These are phyloP conservation scores for Xestoiulus laeticollis DNA, from an alignment of 2,888 invertebrate genomes.

Conservation along the genomic window DNA sequence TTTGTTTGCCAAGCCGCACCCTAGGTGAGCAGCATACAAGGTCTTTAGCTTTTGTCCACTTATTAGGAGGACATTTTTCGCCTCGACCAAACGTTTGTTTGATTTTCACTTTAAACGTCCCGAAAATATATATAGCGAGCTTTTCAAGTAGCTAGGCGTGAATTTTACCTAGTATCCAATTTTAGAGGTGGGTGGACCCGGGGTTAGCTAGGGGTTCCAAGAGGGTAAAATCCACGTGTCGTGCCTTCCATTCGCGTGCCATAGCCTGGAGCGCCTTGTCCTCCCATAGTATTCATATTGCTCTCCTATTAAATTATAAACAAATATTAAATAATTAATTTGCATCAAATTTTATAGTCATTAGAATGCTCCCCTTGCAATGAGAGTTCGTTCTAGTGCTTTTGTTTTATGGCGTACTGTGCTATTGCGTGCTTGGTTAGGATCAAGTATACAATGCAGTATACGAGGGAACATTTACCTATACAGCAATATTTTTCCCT, in stretches of 20 bases:
- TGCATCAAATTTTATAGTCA: slow-evolving; percentile 14
- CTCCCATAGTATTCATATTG: not conserved
- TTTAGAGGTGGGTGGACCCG: not conserved
- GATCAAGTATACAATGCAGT: not conserved
- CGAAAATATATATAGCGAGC: not conserved
- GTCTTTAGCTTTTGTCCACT: slow-evolving; percentile 25
- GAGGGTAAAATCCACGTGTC: not conserved
- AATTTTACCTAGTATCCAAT: not conserved
- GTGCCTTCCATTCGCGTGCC: not conserved
- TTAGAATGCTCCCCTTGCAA: not conserved
- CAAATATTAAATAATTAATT: slow-evolving; percentile 34
- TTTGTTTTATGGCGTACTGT: not conserved
- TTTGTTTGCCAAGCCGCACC: slow-evolving; percentile 30
- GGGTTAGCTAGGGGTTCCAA: not conserved
- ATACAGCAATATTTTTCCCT: not conserved
- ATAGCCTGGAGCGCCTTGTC: not conserved
- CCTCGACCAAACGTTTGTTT: not conserved
- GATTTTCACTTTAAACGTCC: not conserved
- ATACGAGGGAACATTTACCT: not conserved
- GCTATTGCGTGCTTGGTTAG: not conserved
- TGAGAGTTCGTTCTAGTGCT: not conserved
- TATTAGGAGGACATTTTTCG: not conserved
- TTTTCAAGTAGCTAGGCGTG: not conserved
- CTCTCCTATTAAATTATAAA: slow-evolving; percentile 2
- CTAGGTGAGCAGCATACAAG: not conserved